Base-by-base conservation (phyloP, 2,888 invertebrate genomes). In the Parnassius orleans region DNA sequence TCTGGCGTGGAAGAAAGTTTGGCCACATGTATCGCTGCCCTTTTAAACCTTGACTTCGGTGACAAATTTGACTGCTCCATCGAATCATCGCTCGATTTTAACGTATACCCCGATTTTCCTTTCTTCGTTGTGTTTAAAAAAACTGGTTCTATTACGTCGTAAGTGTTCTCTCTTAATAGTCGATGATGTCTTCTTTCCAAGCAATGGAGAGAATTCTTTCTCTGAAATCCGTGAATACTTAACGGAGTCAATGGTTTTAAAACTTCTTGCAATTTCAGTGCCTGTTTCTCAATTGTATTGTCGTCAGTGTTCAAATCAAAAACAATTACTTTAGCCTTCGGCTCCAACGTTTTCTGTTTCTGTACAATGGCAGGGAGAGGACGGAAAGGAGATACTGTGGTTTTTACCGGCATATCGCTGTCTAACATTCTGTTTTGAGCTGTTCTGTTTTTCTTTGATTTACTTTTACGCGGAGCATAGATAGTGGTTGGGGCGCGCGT, bases 281-380 rank as follows among this genome's bases (percentile, higher is more conserved):
- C 68, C 14, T 73, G 72, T 10, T 80, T 72, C 57, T 75, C 54
- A 69, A 68, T 64, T 74, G 67, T 63, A n/a, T 73, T 71, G 52
- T 71, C 76, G 67, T 81, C 81, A 12, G 7, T 14, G 59, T 88
- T 83, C 3, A 90, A 67, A 68, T 90, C 85, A 65, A 90, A 86
- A 42, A 90, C 77, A 5, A 90, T 85, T 3, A 90, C 80, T 81
- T 90, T 90, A 1, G 90, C 83, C 63, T 84, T 84, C 11, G 81
- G 71, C 53, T 77, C 77, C 33, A 33, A 33, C 7, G 33, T 33
- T 2, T 14, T 48, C 14, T 79, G 71, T 62, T 82, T 86, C 71
- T 90, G 84, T 42, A 90, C 90, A 63, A 92, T 92, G 9, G 91
- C 92, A 1, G 92, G 92, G 9, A 92, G 79, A 1, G 92, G 92